Conservation (phyloP, 2,797 vertebrate genomes). For the Atherinosoma microstoma region DNA sequence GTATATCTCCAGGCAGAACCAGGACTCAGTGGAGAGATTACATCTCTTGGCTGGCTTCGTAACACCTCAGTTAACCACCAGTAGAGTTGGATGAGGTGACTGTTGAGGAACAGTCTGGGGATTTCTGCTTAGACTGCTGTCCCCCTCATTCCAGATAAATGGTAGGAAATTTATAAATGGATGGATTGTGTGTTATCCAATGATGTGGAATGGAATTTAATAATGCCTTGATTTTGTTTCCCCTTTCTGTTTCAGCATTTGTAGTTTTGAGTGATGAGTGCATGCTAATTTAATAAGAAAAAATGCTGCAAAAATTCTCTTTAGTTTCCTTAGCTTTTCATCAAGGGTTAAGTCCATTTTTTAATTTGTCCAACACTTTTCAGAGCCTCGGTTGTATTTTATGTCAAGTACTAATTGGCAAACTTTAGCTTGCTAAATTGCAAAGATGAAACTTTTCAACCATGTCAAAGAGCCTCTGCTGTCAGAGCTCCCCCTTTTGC, state of each 20-base stretch:
- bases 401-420: neutral
- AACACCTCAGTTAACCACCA: neutral
- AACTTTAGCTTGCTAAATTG: neutral
- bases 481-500: neutral
- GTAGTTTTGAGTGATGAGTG: neutral
- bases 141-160: neutral
- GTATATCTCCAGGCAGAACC: neutral
- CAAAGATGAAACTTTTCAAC: neutral
- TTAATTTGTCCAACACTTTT: neutral
- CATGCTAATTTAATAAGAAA: neutral
- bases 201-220: neutral
- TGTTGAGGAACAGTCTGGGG: neutral
- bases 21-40: neutral
- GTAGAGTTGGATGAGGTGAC: neutral
- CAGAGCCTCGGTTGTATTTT: neutral
- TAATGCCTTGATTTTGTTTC: neutral
- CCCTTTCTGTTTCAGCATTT: neutral
- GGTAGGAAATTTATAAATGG: neutral
- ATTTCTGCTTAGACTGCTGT: too few relatives aligned
- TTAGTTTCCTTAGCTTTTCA: neutral
- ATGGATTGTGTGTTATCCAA: neutral
- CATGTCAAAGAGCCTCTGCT: neutral
- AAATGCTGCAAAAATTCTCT: neutral
- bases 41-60: neutral
- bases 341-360: neutral